Conservation (phyloP, 37 sponge, comb jelly and placozoan species). For the Eunapius fragilis region DNA sequence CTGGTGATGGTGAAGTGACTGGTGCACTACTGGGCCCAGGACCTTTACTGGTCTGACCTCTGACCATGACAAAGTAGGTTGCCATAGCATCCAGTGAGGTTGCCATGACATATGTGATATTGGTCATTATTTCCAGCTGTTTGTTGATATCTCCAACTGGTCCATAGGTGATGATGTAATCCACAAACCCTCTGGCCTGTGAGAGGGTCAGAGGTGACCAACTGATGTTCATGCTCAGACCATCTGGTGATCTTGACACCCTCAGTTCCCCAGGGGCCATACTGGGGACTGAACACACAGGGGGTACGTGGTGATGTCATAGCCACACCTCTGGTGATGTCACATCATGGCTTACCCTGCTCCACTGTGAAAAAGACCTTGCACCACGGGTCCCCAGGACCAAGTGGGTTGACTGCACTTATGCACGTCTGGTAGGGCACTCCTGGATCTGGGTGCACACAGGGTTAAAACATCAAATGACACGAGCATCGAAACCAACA, state of each 20-base stretch:
- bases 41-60: not conserved
- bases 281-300: slow-evolving; percentile 1
- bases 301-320: not conserved
- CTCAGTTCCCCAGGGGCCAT: slow-evolving; percentile 2
- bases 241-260: not conserved
- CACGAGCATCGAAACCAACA: too few species aligned
- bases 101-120: not conserved
- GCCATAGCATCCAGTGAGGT: not conserved
- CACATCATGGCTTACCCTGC: not conserved
- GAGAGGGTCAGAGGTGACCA: slow-evolving; percentile 37
- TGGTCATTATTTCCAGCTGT: not conserved
- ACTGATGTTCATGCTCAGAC: slow-evolving; percentile 19
- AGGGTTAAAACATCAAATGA: not conserved
- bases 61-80: slow-evolving; percentile 17
- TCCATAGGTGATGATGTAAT: slow-evolving; percentile 18
- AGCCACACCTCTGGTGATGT: not conserved
- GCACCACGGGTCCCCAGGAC: not conserved
- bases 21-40: not conserved
- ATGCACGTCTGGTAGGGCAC: not conserved
- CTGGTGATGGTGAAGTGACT: not conserved
- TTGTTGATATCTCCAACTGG: not conserved
- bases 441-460: not conserved
- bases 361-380: not conserved
- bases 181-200: slow-evolving; percentile 32
- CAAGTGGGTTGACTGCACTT: not conserved